Evolutionary conservation across 2,113 vertebrate species (phyloP).

Genomic region (Embiotoca jacksoni): DNA sequence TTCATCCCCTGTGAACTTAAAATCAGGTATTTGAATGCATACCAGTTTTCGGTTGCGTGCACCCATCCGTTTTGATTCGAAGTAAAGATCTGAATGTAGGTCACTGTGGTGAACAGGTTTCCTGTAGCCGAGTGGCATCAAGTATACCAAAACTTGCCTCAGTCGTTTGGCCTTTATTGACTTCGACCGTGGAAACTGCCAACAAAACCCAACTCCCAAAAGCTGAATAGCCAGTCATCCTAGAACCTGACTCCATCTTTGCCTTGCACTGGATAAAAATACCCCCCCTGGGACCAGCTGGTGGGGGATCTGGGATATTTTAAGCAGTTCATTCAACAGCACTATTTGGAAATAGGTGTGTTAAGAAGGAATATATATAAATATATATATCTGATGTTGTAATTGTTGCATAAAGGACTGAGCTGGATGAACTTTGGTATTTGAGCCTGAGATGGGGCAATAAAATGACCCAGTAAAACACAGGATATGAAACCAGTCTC

Average conservation of each 20-base stretch:
- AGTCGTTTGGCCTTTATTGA: conserved; percentile 20
- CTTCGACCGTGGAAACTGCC: conserved; percentile 35
- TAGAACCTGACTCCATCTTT: conserved; percentile 35
- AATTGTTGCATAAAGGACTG: conserved; percentile 8
- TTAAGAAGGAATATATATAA: not conserved
- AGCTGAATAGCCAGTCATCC: conserved; percentile 38
- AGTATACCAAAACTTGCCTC: not conserved
- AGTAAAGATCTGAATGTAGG: conserved; percentile 50
- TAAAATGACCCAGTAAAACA: conserved; percentile 22
- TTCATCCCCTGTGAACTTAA: not conserved
- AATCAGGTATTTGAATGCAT: not conserved
- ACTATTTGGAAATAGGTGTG: conserved; percentile 17
- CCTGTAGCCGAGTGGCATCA: conserved; percentile 14
- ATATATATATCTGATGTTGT: conserved; percentile 15
- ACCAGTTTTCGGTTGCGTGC: not conserved
- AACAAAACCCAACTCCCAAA: conserved; percentile 20
- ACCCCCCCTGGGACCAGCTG: conserved; percentile 68
- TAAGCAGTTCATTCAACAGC: conserved; percentile 29
- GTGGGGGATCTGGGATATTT: conserved; percentile 8
- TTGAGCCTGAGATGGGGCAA: not conserved
- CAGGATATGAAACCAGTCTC: conserved; percentile 32
- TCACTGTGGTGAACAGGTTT: conserved; percentile 25
- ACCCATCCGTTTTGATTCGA: not conserved
- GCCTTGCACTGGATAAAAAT: conserved; percentile 74
- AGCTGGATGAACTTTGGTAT: conserved; percentile 51